A percentile compares a stretch with the other conserved stretches of the same genome.
phyloP scores from a whole-genome alignment of 1,140 invertebrate genomes.

The Hyles euphorbiae region DNA sequence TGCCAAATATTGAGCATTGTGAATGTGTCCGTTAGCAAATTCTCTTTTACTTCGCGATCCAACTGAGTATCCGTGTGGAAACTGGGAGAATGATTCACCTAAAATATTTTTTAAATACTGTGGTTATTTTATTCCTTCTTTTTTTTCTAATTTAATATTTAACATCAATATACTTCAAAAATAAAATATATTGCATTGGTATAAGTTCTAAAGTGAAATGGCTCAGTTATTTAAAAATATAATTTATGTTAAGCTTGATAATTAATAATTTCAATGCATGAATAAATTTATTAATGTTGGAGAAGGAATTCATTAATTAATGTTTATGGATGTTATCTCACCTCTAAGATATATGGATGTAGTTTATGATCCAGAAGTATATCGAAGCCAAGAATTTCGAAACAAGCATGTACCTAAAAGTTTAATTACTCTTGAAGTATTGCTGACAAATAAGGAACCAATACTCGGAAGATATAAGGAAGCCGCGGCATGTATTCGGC shows the following conservation, averaged over 20 bases:
- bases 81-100: slow-evolving; percentile 94
- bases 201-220: too few relatives aligned
- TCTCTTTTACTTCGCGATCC: slow-evolving; percentile 90
- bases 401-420: slow-evolving; percentile 84
- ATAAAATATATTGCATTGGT: too few relatives aligned
- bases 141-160: too few relatives aligned
- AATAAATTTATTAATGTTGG: too few relatives aligned
- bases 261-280: too few relatives aligned
- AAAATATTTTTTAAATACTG: slow-evolving; percentile 3
- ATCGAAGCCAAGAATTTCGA: slow-evolving; percentile 93
- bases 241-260: too few relatives aligned
- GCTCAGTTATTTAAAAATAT: too few relatives aligned
- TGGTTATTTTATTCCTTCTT: too few relatives aligned
- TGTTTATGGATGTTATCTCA: slow-evolving; percentile 44
- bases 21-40: slow-evolving; percentile 88
- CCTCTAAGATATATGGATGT: slow-evolving; percentile 91
- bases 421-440: neutral
- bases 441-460: neutral
- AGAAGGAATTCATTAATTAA: too few relatives aligned
- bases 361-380: slow-evolving; percentile 89
- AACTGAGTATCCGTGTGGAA: slow-evolving; percentile 90
- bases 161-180: too few relatives aligned
- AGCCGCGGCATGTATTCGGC: too few relatives aligned
- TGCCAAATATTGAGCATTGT: slow-evolving; percentile 88
- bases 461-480: neutral